These are phyloP conservation scores for Apis cerana DNA, from an alignment of 1,140 invertebrate species.

Conservation along the genomic window DNA sequence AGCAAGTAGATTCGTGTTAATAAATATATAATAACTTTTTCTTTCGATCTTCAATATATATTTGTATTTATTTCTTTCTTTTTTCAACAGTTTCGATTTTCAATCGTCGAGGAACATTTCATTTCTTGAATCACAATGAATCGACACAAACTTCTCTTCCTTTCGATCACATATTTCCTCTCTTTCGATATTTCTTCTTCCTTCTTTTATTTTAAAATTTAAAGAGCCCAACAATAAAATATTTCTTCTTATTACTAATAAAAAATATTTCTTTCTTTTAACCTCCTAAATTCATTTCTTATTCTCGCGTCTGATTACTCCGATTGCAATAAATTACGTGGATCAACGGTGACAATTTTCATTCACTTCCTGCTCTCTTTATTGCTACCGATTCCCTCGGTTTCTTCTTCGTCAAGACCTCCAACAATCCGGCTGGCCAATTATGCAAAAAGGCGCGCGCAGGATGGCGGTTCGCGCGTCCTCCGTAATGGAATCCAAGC, in stretches of 20 bases:
- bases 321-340: neutral
- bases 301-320: too few relatives aligned
- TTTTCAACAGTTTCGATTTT: neutral
- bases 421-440: constrained; percentile 3
- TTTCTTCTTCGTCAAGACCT: neutral
- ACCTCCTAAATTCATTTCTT: too few relatives aligned
- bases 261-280: neutral
- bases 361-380: neutral
- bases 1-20: too few relatives aligned
- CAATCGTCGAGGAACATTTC: neutral
- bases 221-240: neutral
- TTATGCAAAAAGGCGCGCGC: constrained; percentile 50
- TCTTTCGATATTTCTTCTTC: neutral
- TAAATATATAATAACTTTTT: neutral
- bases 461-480: constrained; percentile 51
- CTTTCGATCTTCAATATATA: too few relatives aligned
- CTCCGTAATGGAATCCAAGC: constrained; percentile 77
- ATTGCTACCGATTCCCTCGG: neutral
- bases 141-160: neutral
- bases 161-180: neutral
- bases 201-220: neutral
- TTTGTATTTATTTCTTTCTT: neutral
- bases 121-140: neutral
- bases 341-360: neutral
- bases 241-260: neutral